Percentiles rank a stretch among this genome's conserved stretches.
phyloP scores from a whole-genome alignment of 2,888 invertebrate species.

The Lasioglossum marginatum region DNA sequence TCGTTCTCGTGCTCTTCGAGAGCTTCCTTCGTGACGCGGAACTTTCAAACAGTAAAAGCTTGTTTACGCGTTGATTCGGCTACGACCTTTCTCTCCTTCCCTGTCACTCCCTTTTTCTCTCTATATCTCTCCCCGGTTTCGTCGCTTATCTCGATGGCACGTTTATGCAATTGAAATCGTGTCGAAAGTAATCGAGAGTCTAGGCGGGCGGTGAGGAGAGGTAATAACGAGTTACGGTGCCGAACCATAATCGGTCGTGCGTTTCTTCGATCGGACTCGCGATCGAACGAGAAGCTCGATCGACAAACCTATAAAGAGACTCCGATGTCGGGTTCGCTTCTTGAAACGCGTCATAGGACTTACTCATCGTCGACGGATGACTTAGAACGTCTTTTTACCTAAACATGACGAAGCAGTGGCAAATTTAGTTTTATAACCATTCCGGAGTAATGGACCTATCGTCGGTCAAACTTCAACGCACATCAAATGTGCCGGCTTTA shows the following conservation, averaged over 20 bases:
- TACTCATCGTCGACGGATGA: neutral
- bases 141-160: neutral
- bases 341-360: neutral
- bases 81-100: neutral
- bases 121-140: neutral
- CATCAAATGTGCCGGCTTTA: too few relatives aligned
- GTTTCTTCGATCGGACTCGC: neutral
- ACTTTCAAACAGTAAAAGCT: constrained; percentile 19
- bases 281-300: neutral
- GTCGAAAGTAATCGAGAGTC: neutral
- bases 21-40: neutral
- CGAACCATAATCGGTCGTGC: neutral
- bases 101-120: neutral
- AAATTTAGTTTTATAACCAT: neutral
- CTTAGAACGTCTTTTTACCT: neutral
- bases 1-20: neutral
- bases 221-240: neutral
- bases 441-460: too few relatives aligned
- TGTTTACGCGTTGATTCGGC: neutral
- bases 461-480: too few relatives aligned
- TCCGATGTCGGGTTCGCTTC: too few relatives aligned
- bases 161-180: constrained; percentile 12
- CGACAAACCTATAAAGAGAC: neutral
- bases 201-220: neutral
- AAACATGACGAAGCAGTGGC: neutral